Evolutionary conservation across 2,888 invertebrate species (phyloP), one percentile per base, ranked within the genome.

Genomic region (Teleiodes luculella): DNA sequence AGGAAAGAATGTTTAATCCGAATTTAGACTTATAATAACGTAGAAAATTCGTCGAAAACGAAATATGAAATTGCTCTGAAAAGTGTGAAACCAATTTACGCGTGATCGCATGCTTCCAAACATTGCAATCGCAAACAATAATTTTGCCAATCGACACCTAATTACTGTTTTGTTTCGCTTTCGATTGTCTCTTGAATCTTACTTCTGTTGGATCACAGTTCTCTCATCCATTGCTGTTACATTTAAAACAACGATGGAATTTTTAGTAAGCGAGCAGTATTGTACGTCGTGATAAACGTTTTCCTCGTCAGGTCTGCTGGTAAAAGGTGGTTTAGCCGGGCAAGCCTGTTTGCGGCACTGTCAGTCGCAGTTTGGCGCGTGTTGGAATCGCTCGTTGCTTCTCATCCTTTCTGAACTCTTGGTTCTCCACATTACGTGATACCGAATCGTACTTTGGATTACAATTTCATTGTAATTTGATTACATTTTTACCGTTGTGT

Each of bases 311-410:
- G 13, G 30, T 51, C 3, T 16, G 20, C 11, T 46, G 46, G 50
- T 53, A 18, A 31, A 51, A 28, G 50, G 53, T 52, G 28, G 36
- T 5, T 18, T 30, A 16, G 20, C 33, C 37, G 31, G 43, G 35
- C 37, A 14, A 47, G 45, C 53, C 50, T 28, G 50, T 20, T 45
- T 57, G 53, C 20, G 46, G 53, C 47, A 53, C 16, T 13, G 16
- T 56, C 74, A 83, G 84, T 84, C 71, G 80, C 74, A 72, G 72
- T 72, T 81, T 80, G 77, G 80, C 82, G 80, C 81, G 78, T 74
- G 68, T 64, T 60, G 56, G 57, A 57, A 18, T n/a, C 61, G 65
- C 70, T 66, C 73, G 82, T 67, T 60, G 57, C 48, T 52, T 47
- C 41, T 20, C 35, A 10, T 49, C 53, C 48, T 60, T 50, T 58